Percentiles rank a stretch among this genome's conserved stretches.
Conservation (phyloP, 2,888 invertebrate species). For the Nomada ferruginata region DNA sequence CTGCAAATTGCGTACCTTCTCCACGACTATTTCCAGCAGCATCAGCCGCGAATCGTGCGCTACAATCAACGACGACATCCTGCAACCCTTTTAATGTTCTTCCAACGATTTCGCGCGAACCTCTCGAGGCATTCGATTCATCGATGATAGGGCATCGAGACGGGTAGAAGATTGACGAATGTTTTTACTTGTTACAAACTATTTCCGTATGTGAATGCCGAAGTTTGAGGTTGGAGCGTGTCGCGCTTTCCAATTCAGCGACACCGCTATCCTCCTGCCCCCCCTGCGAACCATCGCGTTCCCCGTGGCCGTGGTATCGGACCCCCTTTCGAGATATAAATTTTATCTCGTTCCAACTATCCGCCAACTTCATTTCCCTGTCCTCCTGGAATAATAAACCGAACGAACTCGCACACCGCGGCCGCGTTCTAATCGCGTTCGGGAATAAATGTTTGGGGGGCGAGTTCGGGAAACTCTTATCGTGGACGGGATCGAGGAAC, state of each 20-base stretch:
- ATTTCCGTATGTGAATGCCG: slow-evolving; percentile 19
- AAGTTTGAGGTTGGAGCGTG: slow-evolving; percentile 57
- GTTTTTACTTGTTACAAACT: slow-evolving; percentile 40
- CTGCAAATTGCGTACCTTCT: slow-evolving; percentile 72
- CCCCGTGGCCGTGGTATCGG: neutral
- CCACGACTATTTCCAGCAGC: slow-evolving; percentile 78
- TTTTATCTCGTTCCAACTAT: slow-evolving; percentile 25
- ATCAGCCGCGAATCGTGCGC: slow-evolving; percentile 75
- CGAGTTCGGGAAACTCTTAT: slow-evolving; percentile 24
- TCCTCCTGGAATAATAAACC: slow-evolving; percentile 15
- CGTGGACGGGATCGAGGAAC: slow-evolving; percentile 22
- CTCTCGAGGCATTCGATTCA: slow-evolving; percentile 22
- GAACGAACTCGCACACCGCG: neutral
- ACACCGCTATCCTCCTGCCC: slow-evolving; percentile 36
- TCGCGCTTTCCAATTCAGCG: slow-evolving; percentile 44
- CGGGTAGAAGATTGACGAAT: slow-evolving; percentile 36
- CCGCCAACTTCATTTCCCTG: slow-evolving; percentile 51
- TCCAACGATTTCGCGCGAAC: slow-evolving; percentile 14
- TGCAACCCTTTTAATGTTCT: slow-evolving; percentile 6
- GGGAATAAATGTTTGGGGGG: neutral
- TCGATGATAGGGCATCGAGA: slow-evolving; percentile 24
- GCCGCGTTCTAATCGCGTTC: slow-evolving; percentile 12
- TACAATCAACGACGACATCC: slow-evolving; percentile 78
- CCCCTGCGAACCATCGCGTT: slow-evolving; percentile 8
- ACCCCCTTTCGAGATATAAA: slow-evolving; percentile 30